A percentile compares a stretch with the other conserved stretches of the same genome.
These are phyloP conservation scores for Fregata magnificens DNA, from an alignment of 2,113 vertebrate genomes.

Conservation along the genomic window DNA sequence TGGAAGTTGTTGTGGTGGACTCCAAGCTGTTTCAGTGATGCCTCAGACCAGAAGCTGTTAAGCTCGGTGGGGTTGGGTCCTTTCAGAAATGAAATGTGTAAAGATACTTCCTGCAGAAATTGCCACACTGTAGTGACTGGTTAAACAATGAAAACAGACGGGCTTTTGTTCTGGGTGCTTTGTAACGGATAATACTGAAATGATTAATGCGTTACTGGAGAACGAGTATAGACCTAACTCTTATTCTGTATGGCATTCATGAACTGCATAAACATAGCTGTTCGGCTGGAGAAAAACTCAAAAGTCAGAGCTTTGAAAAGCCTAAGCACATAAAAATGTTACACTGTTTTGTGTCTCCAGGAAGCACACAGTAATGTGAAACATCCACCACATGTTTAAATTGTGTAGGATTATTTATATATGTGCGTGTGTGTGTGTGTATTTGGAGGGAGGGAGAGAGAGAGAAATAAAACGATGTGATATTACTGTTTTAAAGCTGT, in stretches of 20 bases:
- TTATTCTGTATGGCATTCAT: constrained; percentile 59
- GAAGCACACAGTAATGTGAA: constrained; percentile 52
- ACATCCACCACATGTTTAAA: constrained; percentile 62
- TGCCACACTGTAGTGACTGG: constrained; percentile 2
- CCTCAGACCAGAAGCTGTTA: background rate
- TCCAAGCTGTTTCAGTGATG: background rate
- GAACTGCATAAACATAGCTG: constrained; percentile 40
- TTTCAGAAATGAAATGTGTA: background rate
- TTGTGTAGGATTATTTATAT: constrained; percentile 15
- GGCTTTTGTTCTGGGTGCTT: constrained; percentile 29
- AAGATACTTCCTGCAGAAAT: background rate
- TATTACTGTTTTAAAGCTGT: constrained; percentile 25
- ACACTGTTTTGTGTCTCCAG: constrained; percentile 25
- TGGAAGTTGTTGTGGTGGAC: background rate
- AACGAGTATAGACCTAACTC: constrained; percentile 13
- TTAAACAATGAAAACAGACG: constrained; percentile 34
- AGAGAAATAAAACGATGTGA: constrained; percentile 23
- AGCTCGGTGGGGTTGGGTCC: background rate
- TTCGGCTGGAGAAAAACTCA: constrained; percentile 52
- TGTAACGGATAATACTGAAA: constrained; percentile 23
- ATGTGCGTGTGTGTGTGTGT: background rate
- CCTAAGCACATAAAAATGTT: constrained; percentile 57
- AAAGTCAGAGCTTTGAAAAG: constrained; percentile 57
- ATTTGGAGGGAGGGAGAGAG: background rate
- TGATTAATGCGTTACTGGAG: constrained; percentile 71